Conservation (phyloP, 92 coral and sea anemone species). For the Epizoanthus stellaris region DNA sequence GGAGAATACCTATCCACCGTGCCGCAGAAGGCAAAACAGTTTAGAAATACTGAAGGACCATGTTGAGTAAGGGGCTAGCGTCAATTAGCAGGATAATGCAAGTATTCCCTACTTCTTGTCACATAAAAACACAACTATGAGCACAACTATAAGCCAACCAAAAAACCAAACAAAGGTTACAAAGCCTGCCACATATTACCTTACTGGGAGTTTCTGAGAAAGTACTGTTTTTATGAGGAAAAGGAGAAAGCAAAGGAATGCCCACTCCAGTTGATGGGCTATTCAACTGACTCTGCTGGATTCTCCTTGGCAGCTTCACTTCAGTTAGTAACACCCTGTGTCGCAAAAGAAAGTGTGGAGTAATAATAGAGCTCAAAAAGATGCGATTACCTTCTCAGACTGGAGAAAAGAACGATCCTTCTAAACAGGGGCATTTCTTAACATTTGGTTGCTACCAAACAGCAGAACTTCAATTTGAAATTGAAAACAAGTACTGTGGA, state of each 20-base stretch:
- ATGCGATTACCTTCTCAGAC: neutral
- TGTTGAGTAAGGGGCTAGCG: too few species aligned
- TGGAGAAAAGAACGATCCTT: conserved; percentile 31
- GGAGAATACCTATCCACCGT: too few species aligned
- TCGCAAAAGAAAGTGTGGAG: too few species aligned
- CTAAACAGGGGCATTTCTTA: conserved; percentile 25
- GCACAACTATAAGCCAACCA: too few species aligned
- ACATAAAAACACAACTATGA: too few species aligned
- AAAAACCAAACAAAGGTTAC: too few species aligned
- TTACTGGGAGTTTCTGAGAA: neutral
- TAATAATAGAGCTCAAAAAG: neutral
- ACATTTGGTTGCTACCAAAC: conserved; percentile 46
- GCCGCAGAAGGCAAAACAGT: too few species aligned
- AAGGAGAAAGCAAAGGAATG: conserved; percentile 36
- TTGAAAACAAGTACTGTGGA: too few species aligned
- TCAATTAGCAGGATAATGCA: too few species aligned
- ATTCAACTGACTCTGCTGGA: conserved; percentile 54
- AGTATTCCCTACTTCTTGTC: too few species aligned
- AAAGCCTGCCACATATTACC: too few species aligned
- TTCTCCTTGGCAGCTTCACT: conserved; percentile 55
- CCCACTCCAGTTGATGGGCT: conserved; percentile 47
- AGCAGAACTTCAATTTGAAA: conserved; percentile 48
- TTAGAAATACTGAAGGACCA: too few species aligned
- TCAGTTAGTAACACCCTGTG: neutral
- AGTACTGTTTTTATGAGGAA: conserved; percentile 39